Percentiles rank a stretch among this genome's conserved stretches.
Evolutionary conservation across 2,888 invertebrate species (phyloP).

Genomic region (Hemithea aestivaria): DNA sequence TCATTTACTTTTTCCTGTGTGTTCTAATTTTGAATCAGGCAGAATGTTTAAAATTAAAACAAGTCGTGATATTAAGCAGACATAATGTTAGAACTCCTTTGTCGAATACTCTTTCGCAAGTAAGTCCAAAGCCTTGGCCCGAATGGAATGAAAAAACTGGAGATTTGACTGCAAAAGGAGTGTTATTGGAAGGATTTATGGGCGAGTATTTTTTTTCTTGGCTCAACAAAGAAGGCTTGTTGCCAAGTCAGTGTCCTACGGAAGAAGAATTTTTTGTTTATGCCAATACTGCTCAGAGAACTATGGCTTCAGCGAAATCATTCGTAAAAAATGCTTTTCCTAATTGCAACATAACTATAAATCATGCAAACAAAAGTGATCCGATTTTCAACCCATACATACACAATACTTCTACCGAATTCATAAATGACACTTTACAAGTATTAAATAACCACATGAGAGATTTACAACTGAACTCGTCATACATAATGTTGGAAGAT

Average conservation of each 20-base stretch:
- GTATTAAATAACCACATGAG: conserved; percentile 48
- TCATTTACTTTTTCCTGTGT: conserved; percentile 10
- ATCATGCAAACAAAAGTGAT: conserved; percentile 44
- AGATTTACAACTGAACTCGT: conserved; percentile 40
- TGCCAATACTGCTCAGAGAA: conserved; percentile 57
- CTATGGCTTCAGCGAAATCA: conserved; percentile 53
- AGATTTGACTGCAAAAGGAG: conserved; percentile 54
- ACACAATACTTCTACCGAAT: conserved; percentile 49
- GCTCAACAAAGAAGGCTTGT: conserved; percentile 42
- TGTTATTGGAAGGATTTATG: conserved; percentile 54
- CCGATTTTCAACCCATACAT: conserved; percentile 56
- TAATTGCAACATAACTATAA: conserved; percentile 50
- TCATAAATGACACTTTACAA: conserved; percentile 39
- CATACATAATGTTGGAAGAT: conserved; percentile 43
- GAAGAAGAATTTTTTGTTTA: conserved; percentile 55
- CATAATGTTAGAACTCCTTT: conserved; percentile 61
- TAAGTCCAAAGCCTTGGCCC: conserved; percentile 55
- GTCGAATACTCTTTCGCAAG: conserved; percentile 42
- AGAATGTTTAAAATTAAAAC: conserved; percentile 30
- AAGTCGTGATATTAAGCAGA: conserved; percentile 56
- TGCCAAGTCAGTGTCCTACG: conserved; percentile 41
- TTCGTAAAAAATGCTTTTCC: conserved; percentile 57
- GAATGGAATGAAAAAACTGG: conserved; percentile 51
- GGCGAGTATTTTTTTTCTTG: conserved; percentile 47
- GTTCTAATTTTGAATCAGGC: conserved; percentile 13